phyloP scores from a whole-genome alignment of 2,797 vertebrate genomes.

The Syncerus caffer region DNA sequence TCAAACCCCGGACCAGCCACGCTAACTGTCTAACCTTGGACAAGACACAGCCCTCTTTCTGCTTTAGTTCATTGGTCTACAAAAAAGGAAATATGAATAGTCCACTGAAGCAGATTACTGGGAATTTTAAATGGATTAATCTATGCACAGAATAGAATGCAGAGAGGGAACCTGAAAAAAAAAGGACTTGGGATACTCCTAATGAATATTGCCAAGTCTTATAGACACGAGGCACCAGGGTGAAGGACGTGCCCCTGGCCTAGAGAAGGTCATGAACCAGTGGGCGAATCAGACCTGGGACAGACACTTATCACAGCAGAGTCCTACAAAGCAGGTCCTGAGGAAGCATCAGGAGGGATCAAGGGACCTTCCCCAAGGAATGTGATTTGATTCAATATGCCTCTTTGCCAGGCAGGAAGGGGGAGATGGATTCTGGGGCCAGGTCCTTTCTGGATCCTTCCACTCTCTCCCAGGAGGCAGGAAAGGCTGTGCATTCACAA shows the following conservation, averaged over 20 bases:
- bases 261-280: background rate
- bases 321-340: fast-evolving
- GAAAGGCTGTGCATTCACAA: background rate
- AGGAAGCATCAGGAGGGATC: fast-evolving
- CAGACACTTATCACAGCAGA: fast-evolving
- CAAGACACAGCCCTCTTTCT: background rate
- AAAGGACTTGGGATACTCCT: fast-evolving
- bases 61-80: fast-evolving
- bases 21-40: background rate
- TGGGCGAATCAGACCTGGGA: fast-evolving
- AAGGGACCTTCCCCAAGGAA: background rate
- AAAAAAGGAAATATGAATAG: fast-evolving
- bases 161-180: background rate
- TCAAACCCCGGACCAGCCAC: fast-evolving
- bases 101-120: fast-evolving
- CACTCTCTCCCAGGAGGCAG: background rate
- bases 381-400: background rate
- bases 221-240: fast-evolving
- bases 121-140: background rate
- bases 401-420: no score
- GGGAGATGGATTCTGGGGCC: background rate
- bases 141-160: background rate
- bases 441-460: background rate
- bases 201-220: fast-evolving
- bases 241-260: fast-evolving